phyloP scores from a whole-genome alignment of 2,113 vertebrate genomes.

The Sceloporus tristichus region DNA sequence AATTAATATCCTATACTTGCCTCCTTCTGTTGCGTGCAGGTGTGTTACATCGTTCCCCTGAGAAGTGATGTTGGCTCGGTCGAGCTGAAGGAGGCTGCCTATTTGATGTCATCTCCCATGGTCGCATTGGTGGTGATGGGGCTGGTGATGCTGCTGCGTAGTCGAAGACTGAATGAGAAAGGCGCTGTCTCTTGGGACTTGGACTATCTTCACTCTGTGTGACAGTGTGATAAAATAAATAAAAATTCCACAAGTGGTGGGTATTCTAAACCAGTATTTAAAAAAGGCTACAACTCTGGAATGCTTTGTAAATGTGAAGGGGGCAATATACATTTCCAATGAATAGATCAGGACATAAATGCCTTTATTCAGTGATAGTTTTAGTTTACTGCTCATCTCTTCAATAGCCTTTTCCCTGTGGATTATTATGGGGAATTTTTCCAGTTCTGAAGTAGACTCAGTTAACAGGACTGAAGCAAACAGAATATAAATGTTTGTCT shows the following conservation, averaged over 20 bases:
- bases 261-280: neutral
- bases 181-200: slow-evolving; percentile 95
- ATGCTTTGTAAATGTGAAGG: neutral
- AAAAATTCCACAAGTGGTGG: slow-evolving; percentile 57
- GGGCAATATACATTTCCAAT: neutral
- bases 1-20: slow-evolving; percentile 70
- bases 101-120: slow-evolving; percentile 96
- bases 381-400: neutral
- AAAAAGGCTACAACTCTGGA: slow-evolving; percentile 23
- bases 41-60: slow-evolving; percentile 94
- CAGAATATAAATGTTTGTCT: neutral
- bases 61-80: slow-evolving; percentile 89
- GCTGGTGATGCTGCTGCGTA: slow-evolving; percentile 88
- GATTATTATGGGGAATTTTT: neutral
- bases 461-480: neutral
- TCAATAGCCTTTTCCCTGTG: neutral
- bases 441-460: neutral
- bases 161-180: slow-evolving; percentile 94
- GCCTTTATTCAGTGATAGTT: neutral
- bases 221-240: slow-evolving; percentile 53
- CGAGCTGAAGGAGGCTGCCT: slow-evolving; percentile 90
- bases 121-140: slow-evolving; percentile 95
- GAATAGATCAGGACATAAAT: neutral
- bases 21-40: slow-evolving; percentile 95
- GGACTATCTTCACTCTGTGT: slow-evolving; percentile 93